Evolutionary conservation across 35 echinoderm and acorn worm species (phyloP), one percentile per base, ranked within the genome.

Genomic region (Heliocidaris erythrogramma): DNA sequence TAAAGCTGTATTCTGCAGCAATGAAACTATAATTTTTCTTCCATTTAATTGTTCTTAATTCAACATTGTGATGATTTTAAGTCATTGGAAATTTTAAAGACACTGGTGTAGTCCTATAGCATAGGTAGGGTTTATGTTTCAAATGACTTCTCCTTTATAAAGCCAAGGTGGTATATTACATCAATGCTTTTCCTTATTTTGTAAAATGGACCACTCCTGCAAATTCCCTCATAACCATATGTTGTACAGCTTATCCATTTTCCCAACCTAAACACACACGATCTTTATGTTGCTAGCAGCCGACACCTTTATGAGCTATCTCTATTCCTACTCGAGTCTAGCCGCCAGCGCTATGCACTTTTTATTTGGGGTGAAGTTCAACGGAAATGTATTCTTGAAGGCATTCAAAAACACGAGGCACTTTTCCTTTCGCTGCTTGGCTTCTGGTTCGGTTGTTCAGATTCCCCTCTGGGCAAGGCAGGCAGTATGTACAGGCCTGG

Each of bases 291-390:
- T 78, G 65, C 18, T 78, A 27, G 65, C 2, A 78, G 65, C 65
- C 65, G 65, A 21, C 65, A 78, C 65, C 65, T 78, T 78, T 21
- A 8, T 10, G 10, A 56, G 52, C 65, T 78, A 24, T 78, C 18
- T 27, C 5, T n/a, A 78, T 24, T 7, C 65, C 17, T 24, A n/a
- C 17, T 24, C 65, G 4, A 78, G 7, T 89, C 32, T 32, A 3
- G 87, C 87, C 31, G 31, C 12, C 87, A 89, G 87, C 87, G 24
- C 47, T 24, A 47, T 89, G 87, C 87, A 89, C 87, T 89, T 89
- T 89, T 89, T 47, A 47, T 21, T 47, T 5, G 31, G 47, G 87
- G 87, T 89, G 87, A 89, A 89, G 87, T 89, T 89, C 87, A 89
- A 9, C 87, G 87, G 30, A 89, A 89, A 89, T 89, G 87, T 47